Evolutionary conservation across 2,888 invertebrate genomes (phyloP), one percentile per base, ranked within the genome.

Genomic region (Tenthredo amoena): DNA sequence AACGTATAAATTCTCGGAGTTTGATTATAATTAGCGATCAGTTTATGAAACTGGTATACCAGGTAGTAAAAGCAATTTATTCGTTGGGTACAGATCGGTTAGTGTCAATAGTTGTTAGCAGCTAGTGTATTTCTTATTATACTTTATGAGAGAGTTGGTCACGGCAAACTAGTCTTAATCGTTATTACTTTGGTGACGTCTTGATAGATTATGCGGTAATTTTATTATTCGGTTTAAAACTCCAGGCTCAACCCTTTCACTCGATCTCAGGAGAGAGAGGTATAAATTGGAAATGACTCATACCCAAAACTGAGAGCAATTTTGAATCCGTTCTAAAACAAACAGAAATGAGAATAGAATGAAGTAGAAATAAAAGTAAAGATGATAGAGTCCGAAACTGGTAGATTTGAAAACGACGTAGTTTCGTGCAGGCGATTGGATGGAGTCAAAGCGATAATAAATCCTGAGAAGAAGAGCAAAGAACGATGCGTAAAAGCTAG

Each of bases 401-500:
- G 34, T 72, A 31, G 55, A 50, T 77, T 50, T 77, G 7, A 77
- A 50, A 77, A 77, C 55, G 15, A 62, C 68, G 68, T 37, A 71
- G 50, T 68, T 83, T 68, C 82, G 82, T 65, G 82, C 82, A 26
- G 82, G 26, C 65, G 82, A 82, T 68, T 65, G 82, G 47, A 68
- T 68, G 65, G 47, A 82, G 50, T 68, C 82, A 34, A 37, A 34
- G 26, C 43, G 68, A 83, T 83, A 83, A 83, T 83, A 83, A 83
- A 83, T 83, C 83, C 83, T 34, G 68, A 71, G 83, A 83, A 83
- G 47, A 83, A 83, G 68, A 71, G 81, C 26, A 58, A 62, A 37
- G 62, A 37, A 62, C 58, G 81, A 62, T 81, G 62, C 81, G 81
- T 83, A 68, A 83, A 81, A 71, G 47, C 83, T n/a, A 65, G 83